A percentile compares a stretch with the other conserved stretches of the same genome.
Conservation (phyloP, 1,140 invertebrate species). For the Pseudoatta argentina region DNA sequence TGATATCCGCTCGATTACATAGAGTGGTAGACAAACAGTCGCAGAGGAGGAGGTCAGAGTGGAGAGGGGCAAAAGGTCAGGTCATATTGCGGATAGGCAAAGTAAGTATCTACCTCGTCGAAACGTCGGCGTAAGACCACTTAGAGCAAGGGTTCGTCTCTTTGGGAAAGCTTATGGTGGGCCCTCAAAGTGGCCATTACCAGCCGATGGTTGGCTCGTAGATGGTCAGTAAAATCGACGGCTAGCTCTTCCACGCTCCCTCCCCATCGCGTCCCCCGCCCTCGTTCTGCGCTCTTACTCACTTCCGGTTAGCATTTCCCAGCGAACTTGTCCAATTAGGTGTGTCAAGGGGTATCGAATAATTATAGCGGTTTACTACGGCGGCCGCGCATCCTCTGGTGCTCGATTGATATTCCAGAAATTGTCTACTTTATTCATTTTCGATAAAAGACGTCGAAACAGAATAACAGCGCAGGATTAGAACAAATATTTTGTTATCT, state of each 20-base stretch:
- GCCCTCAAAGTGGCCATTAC: slow-evolving; percentile 85
- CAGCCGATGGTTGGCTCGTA: slow-evolving; percentile 75
- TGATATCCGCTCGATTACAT: slow-evolving; percentile 79
- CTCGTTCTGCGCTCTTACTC: slow-evolving; percentile 69
- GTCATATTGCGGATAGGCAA: slow-evolving; percentile 80
- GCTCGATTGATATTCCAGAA: slow-evolving; percentile 49
- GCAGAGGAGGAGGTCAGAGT: neutral
- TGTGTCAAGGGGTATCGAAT: slow-evolving; percentile 76
- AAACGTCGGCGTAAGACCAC: slow-evolving; percentile 82
- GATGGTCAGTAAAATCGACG: slow-evolving; percentile 77
- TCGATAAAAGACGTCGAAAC: neutral
- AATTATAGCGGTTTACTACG: slow-evolving; percentile 72
- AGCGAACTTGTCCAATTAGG: slow-evolving; percentile 82
- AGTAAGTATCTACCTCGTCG: slow-evolving; percentile 78
- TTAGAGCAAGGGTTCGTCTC: slow-evolving; percentile 79
- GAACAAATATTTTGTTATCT: neutral
- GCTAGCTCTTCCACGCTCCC: slow-evolving; percentile 57
- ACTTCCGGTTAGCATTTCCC: slow-evolving; percentile 72
- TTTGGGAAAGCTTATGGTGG: slow-evolving; percentile 81
- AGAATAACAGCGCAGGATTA: neutral
- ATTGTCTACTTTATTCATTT: slow-evolving; percentile 39
- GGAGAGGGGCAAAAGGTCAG: slow-evolving; percentile 71
- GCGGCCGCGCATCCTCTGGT: slow-evolving; percentile 23
- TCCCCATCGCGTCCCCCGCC: slow-evolving; percentile 8
- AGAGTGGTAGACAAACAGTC: slow-evolving; percentile 27